A percentile compares a stretch with the other conserved stretches of the same genome.
These are phyloP conservation scores for Suillia variegata DNA, from an alignment of 2,888 invertebrate species.

Conservation along the genomic window DNA sequence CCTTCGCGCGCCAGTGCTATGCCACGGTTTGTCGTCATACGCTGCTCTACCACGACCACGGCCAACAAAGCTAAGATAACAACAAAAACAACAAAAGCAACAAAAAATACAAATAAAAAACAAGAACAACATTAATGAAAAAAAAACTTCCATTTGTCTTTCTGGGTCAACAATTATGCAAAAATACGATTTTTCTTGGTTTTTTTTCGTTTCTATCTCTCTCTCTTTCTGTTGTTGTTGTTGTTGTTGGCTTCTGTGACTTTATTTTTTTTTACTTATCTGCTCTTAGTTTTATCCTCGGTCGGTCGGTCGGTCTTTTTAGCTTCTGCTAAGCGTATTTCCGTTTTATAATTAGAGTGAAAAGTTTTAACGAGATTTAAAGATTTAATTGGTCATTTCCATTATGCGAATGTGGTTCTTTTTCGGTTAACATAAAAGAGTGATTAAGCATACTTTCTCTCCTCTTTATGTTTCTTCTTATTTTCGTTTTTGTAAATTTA, in stretches of 20 bases:
- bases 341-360: conserved; percentile 49
- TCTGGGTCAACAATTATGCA: conserved; percentile 56
- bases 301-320: no score
- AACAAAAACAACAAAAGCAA: conserved; percentile 23
- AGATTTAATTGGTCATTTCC: conserved; percentile 50
- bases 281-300: no score
- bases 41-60: no score
- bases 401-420: conserved; percentile 28
- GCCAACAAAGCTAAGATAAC: conserved; percentile 19
- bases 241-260: no score
- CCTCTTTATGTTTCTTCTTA: no score
- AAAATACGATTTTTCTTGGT: conserved; percentile 32
- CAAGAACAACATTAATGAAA: conserved; percentile 34
- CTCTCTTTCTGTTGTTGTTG: no score
- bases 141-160: conserved; percentile 2
- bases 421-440: conserved; percentile 17
- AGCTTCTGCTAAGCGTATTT: conserved; percentile 30
- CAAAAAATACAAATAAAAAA: conserved; percentile 8
- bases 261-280: no score
- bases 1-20: no score
- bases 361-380: conserved; percentile 46
- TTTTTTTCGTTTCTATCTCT: not conserved
- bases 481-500: no score
- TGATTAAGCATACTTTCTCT: no score
- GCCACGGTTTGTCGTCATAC: no score